Evolutionary conservation across 2,113 vertebrate genomes (phyloP).

Genomic region (Ornithorhynchus anatinus): DNA sequence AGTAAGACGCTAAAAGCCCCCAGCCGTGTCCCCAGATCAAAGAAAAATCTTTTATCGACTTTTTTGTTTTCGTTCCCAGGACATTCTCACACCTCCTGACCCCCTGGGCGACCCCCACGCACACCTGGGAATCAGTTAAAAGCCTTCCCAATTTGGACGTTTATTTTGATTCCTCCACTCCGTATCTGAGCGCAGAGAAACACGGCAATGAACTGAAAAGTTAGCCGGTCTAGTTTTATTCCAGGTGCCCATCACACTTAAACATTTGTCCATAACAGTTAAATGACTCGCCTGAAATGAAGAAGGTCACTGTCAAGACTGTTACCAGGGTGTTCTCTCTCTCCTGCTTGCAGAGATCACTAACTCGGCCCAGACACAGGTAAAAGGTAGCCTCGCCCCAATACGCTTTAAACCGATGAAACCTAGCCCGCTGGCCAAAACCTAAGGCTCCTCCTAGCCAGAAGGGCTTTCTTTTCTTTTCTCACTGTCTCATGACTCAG

Average conservation of each 20-base stretch:
- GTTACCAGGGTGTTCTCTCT: neutral
- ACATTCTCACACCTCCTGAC: neutral
- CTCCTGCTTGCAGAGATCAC: neutral
- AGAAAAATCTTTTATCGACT: neutral
- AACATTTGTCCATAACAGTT: too few relatives aligned
- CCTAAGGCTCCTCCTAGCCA: too few relatives aligned
- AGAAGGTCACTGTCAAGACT: too few relatives aligned
- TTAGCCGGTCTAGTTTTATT: too few relatives aligned
- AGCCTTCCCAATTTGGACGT: too few relatives aligned
- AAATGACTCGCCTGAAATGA: too few relatives aligned
- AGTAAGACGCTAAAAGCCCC: neutral
- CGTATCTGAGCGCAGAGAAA: too few relatives aligned
- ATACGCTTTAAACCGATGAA: rapidly evolving
- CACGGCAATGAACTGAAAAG: too few relatives aligned
- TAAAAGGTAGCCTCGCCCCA: rapidly evolving
- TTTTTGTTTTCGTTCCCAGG: neutral
- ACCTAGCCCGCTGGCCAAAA: rapidly evolving
- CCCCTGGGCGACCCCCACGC: neutral
- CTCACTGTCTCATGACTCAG: too few relatives aligned
- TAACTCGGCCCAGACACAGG: rapidly evolving
- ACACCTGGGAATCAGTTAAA: neutral
- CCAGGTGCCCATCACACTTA: too few relatives aligned
- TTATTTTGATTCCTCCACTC: too few relatives aligned
- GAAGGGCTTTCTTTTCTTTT: too few relatives aligned
- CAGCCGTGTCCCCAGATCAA: neutral